A percentile compares a stretch with the other conserved stretches of the same genome.
Evolutionary conservation across 2,113 vertebrate species (phyloP).

Genomic region (Chunga burmeisteri): DNA sequence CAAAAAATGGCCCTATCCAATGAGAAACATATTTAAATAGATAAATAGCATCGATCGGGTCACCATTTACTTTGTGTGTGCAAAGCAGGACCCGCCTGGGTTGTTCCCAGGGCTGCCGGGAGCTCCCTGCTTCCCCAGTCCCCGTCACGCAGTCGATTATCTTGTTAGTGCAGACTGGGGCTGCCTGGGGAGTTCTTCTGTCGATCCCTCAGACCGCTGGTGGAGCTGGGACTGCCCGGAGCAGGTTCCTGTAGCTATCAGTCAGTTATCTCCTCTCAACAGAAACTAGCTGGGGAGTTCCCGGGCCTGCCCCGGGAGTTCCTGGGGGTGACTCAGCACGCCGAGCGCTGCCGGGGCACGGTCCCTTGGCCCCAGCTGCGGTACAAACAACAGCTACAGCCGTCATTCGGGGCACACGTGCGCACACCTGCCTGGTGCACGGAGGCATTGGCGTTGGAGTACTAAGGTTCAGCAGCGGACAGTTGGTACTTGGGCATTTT

Average conservation of each 20-base stretch:
- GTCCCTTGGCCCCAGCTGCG: not conserved
- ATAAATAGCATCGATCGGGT: not conserved
- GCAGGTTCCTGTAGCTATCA: not conserved
- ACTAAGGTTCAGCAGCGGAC: not conserved
- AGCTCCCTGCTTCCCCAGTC: not conserved
- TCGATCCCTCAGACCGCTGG: not conserved
- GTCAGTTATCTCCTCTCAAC: conserved; percentile 13
- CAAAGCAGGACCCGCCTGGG: not conserved
- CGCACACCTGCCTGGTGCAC: accelerated
- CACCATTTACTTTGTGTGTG: not conserved
- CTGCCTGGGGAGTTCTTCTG: not conserved
- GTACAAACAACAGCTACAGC: not conserved
- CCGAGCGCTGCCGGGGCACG: not conserved
- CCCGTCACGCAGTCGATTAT: not conserved
- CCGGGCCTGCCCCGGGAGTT: conserved; percentile 49
- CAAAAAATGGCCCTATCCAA: not conserved
- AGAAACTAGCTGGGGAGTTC: conserved; percentile 59
- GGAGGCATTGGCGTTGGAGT: not conserved
- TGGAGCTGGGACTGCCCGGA: not conserved
- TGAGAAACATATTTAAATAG: not conserved
- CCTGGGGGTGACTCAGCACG: not conserved
- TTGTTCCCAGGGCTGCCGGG: not conserved
- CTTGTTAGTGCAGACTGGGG: not conserved
- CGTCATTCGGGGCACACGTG: accelerated
- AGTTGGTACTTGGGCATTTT: not conserved